Evolutionary conservation across 1,140 invertebrate species (phyloP), one percentile per base, ranked within the genome.

Genomic region (Polypedilum pembai): DNA sequence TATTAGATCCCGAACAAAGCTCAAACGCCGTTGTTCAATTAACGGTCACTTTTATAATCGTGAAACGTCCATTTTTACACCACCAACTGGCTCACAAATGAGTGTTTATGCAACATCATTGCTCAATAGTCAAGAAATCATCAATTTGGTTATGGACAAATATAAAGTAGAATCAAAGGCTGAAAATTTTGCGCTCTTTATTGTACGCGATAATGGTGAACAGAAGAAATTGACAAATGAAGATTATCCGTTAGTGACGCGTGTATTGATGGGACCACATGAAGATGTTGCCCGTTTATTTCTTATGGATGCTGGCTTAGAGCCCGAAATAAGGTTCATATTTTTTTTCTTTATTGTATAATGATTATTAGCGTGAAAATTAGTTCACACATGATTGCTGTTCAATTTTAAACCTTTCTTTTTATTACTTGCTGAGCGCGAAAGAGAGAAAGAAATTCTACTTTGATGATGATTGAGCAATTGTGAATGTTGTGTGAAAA

Each of bases 31-130:
- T 75, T 94, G 92, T 77, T 94, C 92, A 0, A 94, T 94, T 40
- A 95, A 94, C 81, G 92, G 93, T 1, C 92, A 95, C 81, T 93
- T 91, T 81, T 95, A 94, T 79, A 92, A 94, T 81, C 86, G 92
- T 74, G 92, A 94, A 84, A 94, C 93, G 0, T 92, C 91, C 79
- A 91, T 93, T 75, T 95, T 94, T 78, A 94, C 91, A 3, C 92
- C 92, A 0, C 91, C 92, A 0, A 87, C 91, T 78, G 92, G 92
- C 17, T 94, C 91, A 77, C 89, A 92, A 77, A 94, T 93, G 85
- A 92, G 90, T 76, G 92, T 95, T 0, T 94, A 90, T 88, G 90
- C 94, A 0, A 90, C 92, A 7, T 93, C 91, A 75, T 83, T 92
- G 74, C 90, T 94, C 41, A 92, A 88, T 76, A 91, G 91, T 20